These are phyloP conservation scores for Spheniscus humboldti DNA, from an alignment of 2,797 vertebrate species.

Conservation along the genomic window DNA sequence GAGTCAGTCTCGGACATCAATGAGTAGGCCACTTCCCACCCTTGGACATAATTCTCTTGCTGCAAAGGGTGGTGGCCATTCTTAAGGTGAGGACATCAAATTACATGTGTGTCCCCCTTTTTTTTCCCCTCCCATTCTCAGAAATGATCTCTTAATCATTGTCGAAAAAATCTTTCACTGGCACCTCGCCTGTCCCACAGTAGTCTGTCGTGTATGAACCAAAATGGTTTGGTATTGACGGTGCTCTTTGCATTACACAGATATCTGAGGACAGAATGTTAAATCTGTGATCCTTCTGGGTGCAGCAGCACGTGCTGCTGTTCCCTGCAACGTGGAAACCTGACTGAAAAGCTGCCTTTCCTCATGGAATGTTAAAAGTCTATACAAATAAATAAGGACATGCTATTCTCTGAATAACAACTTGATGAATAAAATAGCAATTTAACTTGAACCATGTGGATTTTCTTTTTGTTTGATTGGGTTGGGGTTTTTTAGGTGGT, in stretches of 20 bases:
- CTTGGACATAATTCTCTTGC: neutral
- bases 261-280: neutral
- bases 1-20: neutral
- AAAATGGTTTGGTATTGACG: neutral
- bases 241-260: neutral
- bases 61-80: neutral
- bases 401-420: neutral
- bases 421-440: neutral
- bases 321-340: neutral
- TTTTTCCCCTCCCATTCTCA: neutral
- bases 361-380: fast-evolving
- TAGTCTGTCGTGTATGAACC: neutral
- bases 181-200: neutral
- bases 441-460: neutral
- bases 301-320: neutral
- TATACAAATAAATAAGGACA: neutral
- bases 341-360: neutral
- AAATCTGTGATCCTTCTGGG: neutral
- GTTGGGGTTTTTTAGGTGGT: neutral
- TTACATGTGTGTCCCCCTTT: neutral
- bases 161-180: neutral
- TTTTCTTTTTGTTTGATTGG: neutral
- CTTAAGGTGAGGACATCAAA: neutral
- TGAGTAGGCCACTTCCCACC: neutral
- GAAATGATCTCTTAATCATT: neutral